A percentile compares a stretch with the other conserved stretches of the same genome.
These are phyloP conservation scores for Lucinisca nassula DNA, from an alignment of 2,888 invertebrate genomes.

Conservation along the genomic window DNA sequence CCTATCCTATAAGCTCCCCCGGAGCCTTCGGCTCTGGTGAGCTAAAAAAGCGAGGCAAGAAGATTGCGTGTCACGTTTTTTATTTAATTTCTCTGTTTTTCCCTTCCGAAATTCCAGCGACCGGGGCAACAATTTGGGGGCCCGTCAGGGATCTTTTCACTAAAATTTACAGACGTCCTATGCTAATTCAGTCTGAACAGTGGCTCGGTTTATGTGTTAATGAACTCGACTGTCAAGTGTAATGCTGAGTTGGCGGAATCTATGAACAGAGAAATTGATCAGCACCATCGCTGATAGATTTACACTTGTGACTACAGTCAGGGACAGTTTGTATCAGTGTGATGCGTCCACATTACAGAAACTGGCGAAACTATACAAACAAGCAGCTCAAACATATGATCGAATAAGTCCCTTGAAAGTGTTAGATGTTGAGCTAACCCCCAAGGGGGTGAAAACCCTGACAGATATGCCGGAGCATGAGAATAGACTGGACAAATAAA, in stretches of 20 bases:
- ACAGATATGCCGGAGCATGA: neutral
- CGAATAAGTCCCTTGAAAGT: neutral
- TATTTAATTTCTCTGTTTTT: neutral
- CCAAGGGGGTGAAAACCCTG: neutral
- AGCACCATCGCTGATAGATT: neutral
- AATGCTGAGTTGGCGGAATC: neutral
- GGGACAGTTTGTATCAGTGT: neutral
- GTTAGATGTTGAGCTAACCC: neutral
- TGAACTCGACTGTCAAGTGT: neutral
- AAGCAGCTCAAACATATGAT: neutral
- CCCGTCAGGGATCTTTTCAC: neutral
- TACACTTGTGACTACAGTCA: neutral
- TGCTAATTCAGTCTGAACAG: neutral
- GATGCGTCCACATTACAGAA: neutral
- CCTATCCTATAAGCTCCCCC: too few species aligned
- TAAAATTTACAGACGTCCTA: neutral
- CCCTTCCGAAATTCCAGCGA: neutral
- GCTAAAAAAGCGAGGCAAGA: too few species aligned
- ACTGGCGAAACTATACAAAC: neutral
- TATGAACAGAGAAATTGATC: neutral
- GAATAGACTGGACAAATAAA: neutral
- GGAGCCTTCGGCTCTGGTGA: too few species aligned
- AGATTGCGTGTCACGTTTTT: too few species aligned
- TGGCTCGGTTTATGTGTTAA: neutral
- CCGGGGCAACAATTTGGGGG: conserved; percentile 25